Base-by-base conservation (phyloP, 2,113 vertebrate species). In the human (Homo sapiens) region DNA sequence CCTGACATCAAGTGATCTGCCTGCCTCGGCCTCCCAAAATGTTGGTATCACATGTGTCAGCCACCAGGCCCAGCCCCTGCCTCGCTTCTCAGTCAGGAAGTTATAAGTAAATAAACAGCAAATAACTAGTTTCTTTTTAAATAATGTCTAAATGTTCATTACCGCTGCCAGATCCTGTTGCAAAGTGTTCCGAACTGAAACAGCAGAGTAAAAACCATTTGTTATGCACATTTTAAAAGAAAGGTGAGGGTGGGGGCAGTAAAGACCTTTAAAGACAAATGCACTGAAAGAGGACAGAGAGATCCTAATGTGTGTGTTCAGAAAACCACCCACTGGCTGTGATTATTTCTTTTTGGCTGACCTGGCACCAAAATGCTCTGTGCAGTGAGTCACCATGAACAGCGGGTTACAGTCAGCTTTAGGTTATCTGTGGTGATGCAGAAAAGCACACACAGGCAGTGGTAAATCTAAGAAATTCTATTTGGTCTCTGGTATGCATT, bases 401-500 rank as follows among this genome's bases (percentile, higher is more conserved):
- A 93, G n/a, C 3, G 25, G n/a, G 32, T 78, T 78, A 70, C 6
- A 61, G 76, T 85, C 32, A 55, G 79, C 68, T 96, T 89, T 38
- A 55, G 82, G 66, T 89, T 95, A 83, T 93, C 25, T 23, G 18
- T 48, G 52, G 45, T 73, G 45, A 90, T 32, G 32, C 76, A 66
- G 32, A 93, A 95, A 91, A 82, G 78, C 88, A 68, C 95, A 93
- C 70, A 43, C 79, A 96, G 90, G 93, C 55, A 43, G 70, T 73
- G 73, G 83, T 61, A 93, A 97, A 94, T 92, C 93, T 90, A 83
- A 90, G 84, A 85, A 95, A 91, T 81, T 72, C 93, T 96, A 87
- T 89, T 89, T 81, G 79, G 45, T 48, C 38, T 48, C 72, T 93
- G 94, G 96, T 95, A 97, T 91, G 85, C 66, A 94, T 93, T 96